Base-by-base conservation (phyloP, 2,888 invertebrate species). In the Orchesellides sinensis region DNA sequence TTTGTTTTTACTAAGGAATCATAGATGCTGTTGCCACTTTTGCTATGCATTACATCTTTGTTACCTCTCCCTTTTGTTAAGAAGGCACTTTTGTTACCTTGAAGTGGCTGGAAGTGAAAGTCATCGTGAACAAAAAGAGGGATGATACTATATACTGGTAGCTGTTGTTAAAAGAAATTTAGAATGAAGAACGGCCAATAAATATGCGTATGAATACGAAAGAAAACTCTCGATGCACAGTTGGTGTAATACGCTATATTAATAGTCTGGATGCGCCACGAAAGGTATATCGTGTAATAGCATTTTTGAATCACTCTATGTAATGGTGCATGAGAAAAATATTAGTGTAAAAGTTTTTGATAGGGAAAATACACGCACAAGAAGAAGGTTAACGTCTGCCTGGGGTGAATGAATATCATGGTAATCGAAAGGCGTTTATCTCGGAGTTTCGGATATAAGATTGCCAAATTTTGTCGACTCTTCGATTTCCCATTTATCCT, bases 401-500 rank as follows among this genome's bases (percentile, higher is more conserved):
- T 74, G 65, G 74, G 65, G 61, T 61, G 73, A 40, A 59, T 72
- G 59, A 54, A 65, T 74, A 74, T 74, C 66, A 74, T 73, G 66
- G 83, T 82, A 83, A 68, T 70, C 81, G 79, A 83, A 79, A 83
- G 81, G 83, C 85, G 83, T 85, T 86, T 83, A 80, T 86, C 84
- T 85, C 68, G 52, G 52, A 75, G 69, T 74, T 83, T 59, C 68
- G 79, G 83, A 83, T 80, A 81, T 74, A 79, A 83, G 74, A 84
- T 85, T 85, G 85, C 83, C 70, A 85, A 83, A 85, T 83, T 85
- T 81, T 81, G 83, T 81, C 85, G 87, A 87, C 83, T 86, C 85
- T 87, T 85, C 87, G 85, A 84, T 85, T 84, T 85, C 83, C 83
- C 85, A 85, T 86, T 81, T 85, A 84, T 86, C 74, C 83, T 83